Evolutionary conservation across 2,888 invertebrate species (phyloP).

Genomic region (Eugnorisma glareosa): DNA sequence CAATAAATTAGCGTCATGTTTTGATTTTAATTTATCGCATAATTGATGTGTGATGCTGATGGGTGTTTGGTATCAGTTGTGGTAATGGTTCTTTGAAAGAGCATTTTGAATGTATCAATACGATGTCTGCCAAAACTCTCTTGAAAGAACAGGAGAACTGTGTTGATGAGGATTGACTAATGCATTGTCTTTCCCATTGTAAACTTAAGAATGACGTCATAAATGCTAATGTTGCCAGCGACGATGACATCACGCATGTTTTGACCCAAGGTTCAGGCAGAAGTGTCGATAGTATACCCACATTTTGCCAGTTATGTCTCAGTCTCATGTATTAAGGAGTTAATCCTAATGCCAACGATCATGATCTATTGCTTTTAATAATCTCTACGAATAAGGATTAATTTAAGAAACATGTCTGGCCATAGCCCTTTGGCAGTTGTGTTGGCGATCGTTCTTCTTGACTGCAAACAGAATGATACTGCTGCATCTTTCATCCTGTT

Average conservation of each 20-base stretch:
- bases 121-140: background rate
- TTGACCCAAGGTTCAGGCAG: background rate
- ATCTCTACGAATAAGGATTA: background rate
- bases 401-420: background rate
- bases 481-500: background rate
- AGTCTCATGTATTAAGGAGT: background rate
- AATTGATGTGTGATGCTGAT: constrained; percentile 47
- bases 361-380: background rate
- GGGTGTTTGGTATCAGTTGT: constrained; percentile 35
- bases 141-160: background rate
- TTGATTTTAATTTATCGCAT: constrained; percentile 61
- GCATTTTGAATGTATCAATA: constrained; percentile 10
- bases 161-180: background rate
- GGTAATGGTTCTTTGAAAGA: constrained; percentile 18
- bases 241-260: background rate
- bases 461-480: background rate
- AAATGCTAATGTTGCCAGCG: background rate
- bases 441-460: background rate
- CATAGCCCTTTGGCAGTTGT: no score
- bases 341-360: background rate
- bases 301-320: background rate
- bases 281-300: background rate
- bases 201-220: background rate
- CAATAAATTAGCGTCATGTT: constrained; percentile 55
- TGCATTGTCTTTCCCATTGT: background rate